These are phyloP conservation scores for Podocnemis expansa DNA, from an alignment of 2,113 vertebrate genomes.

Conservation along the genomic window DNA sequence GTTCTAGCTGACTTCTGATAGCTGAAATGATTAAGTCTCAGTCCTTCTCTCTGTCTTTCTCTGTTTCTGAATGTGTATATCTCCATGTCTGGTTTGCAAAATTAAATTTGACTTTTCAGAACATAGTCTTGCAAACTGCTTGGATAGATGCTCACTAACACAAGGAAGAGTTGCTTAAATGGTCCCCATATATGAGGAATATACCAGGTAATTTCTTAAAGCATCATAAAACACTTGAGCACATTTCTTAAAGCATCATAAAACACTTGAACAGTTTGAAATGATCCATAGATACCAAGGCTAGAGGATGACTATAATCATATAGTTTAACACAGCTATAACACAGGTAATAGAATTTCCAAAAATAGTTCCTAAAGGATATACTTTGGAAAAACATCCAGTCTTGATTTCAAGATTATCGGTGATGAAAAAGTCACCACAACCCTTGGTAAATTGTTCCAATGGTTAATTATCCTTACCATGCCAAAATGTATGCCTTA, in stretches of 20 bases:
- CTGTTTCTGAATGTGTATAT: background rate
- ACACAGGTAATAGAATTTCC: background rate
- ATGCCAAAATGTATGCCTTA: background rate
- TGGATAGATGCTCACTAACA: background rate
- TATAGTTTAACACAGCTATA: background rate
- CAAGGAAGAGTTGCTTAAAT: background rate
- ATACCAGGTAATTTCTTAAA: background rate
- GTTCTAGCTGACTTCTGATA: background rate
- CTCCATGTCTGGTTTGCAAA: background rate
- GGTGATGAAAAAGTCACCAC: background rate
- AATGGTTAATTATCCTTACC: background rate
- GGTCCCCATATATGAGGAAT: background rate
- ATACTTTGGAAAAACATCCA: background rate
- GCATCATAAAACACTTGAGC: background rate
- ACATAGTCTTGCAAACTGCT: background rate
- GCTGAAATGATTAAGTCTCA: background rate
- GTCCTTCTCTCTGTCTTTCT: background rate
- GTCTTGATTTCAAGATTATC: background rate
- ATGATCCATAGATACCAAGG: background rate
- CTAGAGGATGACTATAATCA: background rate
- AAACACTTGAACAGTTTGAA: background rate
- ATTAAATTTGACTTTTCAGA: background rate
- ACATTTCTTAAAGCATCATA: background rate
- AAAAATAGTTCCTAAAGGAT: background rate
- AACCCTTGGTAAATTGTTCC: background rate